A percentile compares a stretch with the other conserved stretches of the same genome.
Conservation (phyloP, 1,140 invertebrate genomes). For the Hestina assimilis region DNA sequence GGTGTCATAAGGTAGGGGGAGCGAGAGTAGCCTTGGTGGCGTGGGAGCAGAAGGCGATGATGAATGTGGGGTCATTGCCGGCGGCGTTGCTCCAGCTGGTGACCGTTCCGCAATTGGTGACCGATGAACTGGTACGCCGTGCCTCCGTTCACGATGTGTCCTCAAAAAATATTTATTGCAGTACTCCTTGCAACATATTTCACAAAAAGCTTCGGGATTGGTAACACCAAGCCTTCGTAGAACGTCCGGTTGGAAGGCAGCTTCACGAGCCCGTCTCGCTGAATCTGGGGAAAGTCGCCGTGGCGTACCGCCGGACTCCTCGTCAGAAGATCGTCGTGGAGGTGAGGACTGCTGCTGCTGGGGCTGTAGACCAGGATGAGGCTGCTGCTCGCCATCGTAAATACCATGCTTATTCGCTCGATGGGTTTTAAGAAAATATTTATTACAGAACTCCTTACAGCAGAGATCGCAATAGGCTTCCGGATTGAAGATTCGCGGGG, state of each 20-base stretch:
- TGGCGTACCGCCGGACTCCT: constrained; percentile 79
- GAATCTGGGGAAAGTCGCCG: constrained; percentile 81
- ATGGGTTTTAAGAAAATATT: constrained; percentile 99
- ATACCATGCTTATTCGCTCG: constrained; percentile 97
- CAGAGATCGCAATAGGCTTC: constrained; percentile 98
- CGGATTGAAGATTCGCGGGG: constrained; percentile 92
- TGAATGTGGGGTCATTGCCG: constrained; percentile 59
- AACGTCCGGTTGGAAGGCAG: constrained; percentile 83
- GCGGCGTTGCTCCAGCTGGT: constrained; percentile 79
- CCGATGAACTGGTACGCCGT: constrained; percentile 83
- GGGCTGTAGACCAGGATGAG: constrained; percentile 70
- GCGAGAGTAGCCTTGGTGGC: constrained; percentile 81
- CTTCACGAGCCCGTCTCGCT: constrained; percentile 81
- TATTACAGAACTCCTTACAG: constrained; percentile 99
- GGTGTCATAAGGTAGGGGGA: constrained; percentile 78
- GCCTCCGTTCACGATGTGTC: constrained; percentile 93
- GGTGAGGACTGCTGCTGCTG: constrained; percentile 62
- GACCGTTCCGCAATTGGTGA: constrained; percentile 77
- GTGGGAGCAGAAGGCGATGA: constrained; percentile 67
- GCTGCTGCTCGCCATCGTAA: constrained; percentile 78
- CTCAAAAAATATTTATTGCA: constrained; percentile 96
- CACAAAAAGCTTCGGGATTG: constrained; percentile 94
- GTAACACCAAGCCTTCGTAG: constrained; percentile 87
- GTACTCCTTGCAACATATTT: constrained; percentile 96
- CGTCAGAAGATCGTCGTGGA: constrained; percentile 70